These are phyloP conservation scores for Acrocyrtus sp. DNA, from an alignment of 2,888 invertebrate genomes.

Conservation along the genomic window DNA sequence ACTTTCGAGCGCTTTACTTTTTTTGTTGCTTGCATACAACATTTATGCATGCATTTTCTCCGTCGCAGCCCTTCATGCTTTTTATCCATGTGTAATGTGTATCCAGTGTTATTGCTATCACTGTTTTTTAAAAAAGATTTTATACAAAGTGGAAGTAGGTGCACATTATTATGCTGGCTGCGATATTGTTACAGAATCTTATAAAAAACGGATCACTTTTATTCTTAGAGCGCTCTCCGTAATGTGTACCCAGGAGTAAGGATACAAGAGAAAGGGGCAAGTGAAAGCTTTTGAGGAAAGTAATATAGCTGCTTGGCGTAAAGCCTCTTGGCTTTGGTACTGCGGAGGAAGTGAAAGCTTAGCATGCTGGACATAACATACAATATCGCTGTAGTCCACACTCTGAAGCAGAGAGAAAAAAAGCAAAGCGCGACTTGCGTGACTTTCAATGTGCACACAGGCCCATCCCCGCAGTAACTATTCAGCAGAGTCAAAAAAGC, in stretches of 20 bases:
- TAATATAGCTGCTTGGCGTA: constrained; percentile 37
- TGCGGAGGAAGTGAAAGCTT: constrained; percentile 54
- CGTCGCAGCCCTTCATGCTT: neutral
- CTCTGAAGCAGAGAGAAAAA: constrained; percentile 28
- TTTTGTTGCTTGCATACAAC: constrained; percentile 30
- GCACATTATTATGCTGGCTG: constrained; percentile 21
- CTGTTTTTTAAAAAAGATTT: constrained; percentile 4
- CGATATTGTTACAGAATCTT: constrained; percentile 52
- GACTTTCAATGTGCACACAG: constrained; percentile 53
- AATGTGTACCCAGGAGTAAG: too few relatives aligned
- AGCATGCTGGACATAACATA: constrained; percentile 38
- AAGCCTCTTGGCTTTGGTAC: constrained; percentile 49
- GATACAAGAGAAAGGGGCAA: too few relatives aligned
- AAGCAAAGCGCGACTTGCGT: constrained; percentile 48
- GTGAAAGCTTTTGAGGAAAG: constrained; percentile 27
- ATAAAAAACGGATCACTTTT: constrained; percentile 52
- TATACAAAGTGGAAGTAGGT: constrained; percentile 12
- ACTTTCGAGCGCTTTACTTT: too few relatives aligned
- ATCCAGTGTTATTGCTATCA: neutral
- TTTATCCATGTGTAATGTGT: neutral
- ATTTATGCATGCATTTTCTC: constrained; percentile 28
- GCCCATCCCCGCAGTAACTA: constrained; percentile 54
- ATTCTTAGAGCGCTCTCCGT: too few relatives aligned
- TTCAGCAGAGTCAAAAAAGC: constrained; percentile 41
- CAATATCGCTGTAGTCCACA: too few relatives aligned